Conservation (phyloP, 2,888 invertebrate genomes). For the Nomada fabriciana region DNA sequence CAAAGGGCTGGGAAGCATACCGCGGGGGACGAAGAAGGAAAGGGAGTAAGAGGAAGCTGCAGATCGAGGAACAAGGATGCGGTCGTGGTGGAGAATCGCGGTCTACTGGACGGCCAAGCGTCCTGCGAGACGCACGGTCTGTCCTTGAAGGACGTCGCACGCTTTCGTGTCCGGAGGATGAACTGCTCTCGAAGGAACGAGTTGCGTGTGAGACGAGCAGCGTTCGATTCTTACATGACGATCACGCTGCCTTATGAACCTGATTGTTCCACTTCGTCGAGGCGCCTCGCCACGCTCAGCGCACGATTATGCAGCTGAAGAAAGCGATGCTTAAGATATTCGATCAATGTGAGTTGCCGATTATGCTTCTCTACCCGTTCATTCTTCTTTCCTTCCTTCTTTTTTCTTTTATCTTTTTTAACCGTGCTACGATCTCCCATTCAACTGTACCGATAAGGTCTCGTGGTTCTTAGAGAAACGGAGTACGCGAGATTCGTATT, state of each 20-base stretch:
- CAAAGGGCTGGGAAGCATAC: not conserved
- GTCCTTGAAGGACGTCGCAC: constrained; percentile 62
- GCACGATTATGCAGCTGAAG: constrained; percentile 80
- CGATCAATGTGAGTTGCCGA: constrained; percentile 78
- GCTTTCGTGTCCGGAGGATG: constrained; percentile 64
- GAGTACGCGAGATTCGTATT: no score
- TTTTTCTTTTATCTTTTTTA: not conserved
- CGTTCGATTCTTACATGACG: constrained; percentile 45
- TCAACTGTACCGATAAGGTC: no score
- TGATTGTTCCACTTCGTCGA: constrained; percentile 57
- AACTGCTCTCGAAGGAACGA: constrained; percentile 49
- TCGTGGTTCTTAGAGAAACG: no score
- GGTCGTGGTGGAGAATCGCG: constrained; percentile 53
- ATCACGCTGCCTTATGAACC: constrained; percentile 51
- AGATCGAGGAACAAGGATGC: constrained; percentile 59
- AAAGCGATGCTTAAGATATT: constrained; percentile 81
- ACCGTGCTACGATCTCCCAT: not conserved
- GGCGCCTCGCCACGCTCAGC: constrained; percentile 63
- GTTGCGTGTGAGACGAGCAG: constrained; percentile 44
- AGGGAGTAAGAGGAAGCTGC: constrained; percentile 15
- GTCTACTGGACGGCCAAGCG: constrained; percentile 42
- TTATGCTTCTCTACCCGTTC: not conserved
- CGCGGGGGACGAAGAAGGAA: constrained; percentile 26
- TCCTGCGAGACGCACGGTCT: constrained; percentile 53
- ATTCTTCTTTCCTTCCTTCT: not conserved